phyloP scores from a whole-genome alignment of 2,113 vertebrate genomes.

The Noctilio leporinus region DNA sequence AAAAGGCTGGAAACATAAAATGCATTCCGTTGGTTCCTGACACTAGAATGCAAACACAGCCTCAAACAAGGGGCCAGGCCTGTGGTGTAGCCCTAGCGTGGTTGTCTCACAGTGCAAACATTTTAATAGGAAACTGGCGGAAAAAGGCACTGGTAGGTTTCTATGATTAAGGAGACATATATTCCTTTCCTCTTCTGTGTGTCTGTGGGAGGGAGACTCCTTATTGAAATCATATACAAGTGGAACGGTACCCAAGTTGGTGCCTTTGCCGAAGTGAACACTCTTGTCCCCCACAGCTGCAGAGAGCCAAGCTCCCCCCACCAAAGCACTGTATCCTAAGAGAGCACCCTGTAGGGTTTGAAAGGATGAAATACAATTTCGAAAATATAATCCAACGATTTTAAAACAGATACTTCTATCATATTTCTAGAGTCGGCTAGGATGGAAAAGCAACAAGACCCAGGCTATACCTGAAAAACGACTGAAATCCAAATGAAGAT shows the following conservation, averaged over 20 bases:
- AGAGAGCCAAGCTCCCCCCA: background rate
- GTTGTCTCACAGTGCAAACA: background rate
- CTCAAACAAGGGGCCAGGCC: background rate
- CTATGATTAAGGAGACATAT: background rate
- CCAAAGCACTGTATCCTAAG: background rate
- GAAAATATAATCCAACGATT: background rate
- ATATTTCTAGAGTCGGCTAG: background rate
- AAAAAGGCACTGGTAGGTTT: background rate
- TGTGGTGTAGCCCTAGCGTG: background rate
- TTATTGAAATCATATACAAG: background rate
- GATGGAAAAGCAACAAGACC: background rate
- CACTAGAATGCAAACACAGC: background rate
- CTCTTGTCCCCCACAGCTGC: background rate
- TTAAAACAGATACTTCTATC: background rate
- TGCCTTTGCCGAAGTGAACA: background rate
- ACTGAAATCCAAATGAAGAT: background rate
- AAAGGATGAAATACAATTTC: background rate
- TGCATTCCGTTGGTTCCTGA: background rate
- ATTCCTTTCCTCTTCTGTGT: background rate
- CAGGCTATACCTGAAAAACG: background rate
- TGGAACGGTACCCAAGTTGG: background rate
- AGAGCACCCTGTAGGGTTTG: background rate
- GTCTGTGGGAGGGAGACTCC: background rate
- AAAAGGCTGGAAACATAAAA: background rate
- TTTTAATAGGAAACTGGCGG: background rate